These are phyloP conservation scores for Archaeoteleia sp. DNA, from an alignment of 2,888 invertebrate species.

Conservation along the genomic window DNA sequence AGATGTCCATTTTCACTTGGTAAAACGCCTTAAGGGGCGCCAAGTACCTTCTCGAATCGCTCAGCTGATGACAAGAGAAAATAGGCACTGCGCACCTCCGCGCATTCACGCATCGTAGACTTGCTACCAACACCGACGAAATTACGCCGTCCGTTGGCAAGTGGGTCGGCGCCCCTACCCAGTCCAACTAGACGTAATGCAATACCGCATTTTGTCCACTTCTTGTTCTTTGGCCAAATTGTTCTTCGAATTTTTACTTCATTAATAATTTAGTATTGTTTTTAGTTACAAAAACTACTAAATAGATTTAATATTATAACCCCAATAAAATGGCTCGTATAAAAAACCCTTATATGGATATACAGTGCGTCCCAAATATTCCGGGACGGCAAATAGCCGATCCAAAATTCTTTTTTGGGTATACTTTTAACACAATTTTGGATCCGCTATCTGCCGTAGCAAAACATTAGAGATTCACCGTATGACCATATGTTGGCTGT, in stretches of 20 bases:
- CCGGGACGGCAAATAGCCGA: too few species aligned
- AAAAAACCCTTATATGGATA: too few species aligned
- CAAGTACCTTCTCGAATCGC: slow-evolving; percentile 3
- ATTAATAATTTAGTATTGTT: slow-evolving; percentile 24
- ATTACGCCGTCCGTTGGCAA: slow-evolving; percentile 39
- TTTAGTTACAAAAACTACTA: too few species aligned
- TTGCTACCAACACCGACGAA: slow-evolving; percentile 28
- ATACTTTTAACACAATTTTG: too few species aligned
- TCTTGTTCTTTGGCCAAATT: slow-evolving; percentile 61
- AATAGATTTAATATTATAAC: not conserved
- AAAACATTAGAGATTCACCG: too few species aligned
- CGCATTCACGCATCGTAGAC: slow-evolving; percentile 18
- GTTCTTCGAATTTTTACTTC: slow-evolving; percentile 40
- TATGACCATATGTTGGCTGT: too few species aligned
- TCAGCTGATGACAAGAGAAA: slow-evolving; percentile 14
- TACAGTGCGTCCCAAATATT: too few species aligned
- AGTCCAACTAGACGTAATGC: slow-evolving; percentile 60
- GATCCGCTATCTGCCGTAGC: too few species aligned
- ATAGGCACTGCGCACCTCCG: slow-evolving; percentile 2
- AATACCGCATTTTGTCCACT: slow-evolving; percentile 60
- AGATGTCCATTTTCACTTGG: too few species aligned
- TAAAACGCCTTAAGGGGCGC: too few species aligned
- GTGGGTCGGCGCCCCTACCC: slow-evolving; percentile 61
- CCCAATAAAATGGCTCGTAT: not conserved
- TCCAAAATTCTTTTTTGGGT: too few species aligned